Base-by-base conservation (phyloP, 2,113 vertebrate genomes). In the Leiothrix lutea region DNA sequence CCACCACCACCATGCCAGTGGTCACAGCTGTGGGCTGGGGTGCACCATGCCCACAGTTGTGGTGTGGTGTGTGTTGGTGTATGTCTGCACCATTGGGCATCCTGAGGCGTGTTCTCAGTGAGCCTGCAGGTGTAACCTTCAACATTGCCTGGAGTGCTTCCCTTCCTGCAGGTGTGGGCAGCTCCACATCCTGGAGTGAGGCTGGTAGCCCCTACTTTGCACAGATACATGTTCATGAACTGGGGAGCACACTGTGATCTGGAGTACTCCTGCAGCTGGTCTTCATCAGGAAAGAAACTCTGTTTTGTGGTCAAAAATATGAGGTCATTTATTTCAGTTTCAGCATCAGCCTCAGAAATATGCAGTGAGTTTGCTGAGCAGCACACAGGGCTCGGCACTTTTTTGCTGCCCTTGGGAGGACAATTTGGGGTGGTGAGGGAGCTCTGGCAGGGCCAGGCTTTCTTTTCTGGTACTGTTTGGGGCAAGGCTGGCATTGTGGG, bases 141-240 rank as follows among this genome's bases (percentile, higher is more conserved):
- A 25, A 2, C 6, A 3, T 6, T 14, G n/a, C 22, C n/a, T 31
- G 14, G 19, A 42, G 15, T 12, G 2, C 26, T 90, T 50, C 48
- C 12, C 18, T 45, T 29, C 60, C 19, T 21, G 20, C 21, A 42
- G 23, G 7, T 0, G 0, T 12, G 26, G 15, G 8, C 54, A 71
- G 3, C 21, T 29, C 25, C 0, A 0, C 4, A 1, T 2, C 12
- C 24, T 2, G 6, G 11, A 8, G 1, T 28, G 19, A 0, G 3
- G 23, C 33, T 23, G 38, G 33, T 8, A 79, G 61, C 8, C 25
- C 42, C 25, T 13, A 1, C 26, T 56, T 36, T 13, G 26, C 4
- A 2, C 5, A 14, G 33, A 35, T 56, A 38, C 16, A 4, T 14
- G 1, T 1, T 0, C 5, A 9, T 42, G 45, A 77, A n/a, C 1